phyloP scores from a whole-genome alignment of 1,140 invertebrate species.

The Archivesica marissinica region DNA sequence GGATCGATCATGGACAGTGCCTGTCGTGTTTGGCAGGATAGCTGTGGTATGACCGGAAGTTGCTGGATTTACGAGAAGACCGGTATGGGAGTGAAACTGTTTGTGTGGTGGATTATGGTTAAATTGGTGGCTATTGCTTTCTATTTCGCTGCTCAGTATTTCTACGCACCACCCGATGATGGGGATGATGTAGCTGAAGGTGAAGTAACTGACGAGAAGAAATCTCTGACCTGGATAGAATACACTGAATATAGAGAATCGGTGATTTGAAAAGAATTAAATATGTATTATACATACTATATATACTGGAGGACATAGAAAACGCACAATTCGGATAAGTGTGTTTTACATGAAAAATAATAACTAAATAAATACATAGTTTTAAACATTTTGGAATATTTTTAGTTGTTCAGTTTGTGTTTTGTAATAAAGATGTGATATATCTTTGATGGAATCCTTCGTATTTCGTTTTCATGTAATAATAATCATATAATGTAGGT shows the following conservation, averaged over 20 bases:
- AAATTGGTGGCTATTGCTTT: constrained; percentile 62
- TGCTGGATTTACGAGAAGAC: constrained; percentile 84
- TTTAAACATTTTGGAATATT: no score
- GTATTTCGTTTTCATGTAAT: no score
- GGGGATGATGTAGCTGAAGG: background rate
- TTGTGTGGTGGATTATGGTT: constrained; percentile 71
- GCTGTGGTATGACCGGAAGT: constrained; percentile 78
- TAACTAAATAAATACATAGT: no score
- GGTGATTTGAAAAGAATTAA: constrained; percentile 28
- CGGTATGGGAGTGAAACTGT: constrained; percentile 76
- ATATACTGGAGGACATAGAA: no score
- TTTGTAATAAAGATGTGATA: no score
- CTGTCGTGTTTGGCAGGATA: constrained; percentile 83
- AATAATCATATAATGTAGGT: no score
- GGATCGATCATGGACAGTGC: constrained; percentile 81
- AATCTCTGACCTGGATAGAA: background rate
- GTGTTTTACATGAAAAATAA: no score
- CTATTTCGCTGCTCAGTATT: constrained; percentile 69
- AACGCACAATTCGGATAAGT: no score
- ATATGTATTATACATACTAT: no score
- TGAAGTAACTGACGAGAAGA: constrained; percentile 8
- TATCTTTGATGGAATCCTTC: no score
- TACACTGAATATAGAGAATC: constrained; percentile 10
- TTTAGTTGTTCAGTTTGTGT: no score
- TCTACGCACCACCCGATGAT: constrained; percentile 65